phyloP scores from a whole-genome alignment of 2,888 invertebrate genomes.

The Cremastinae sp. region DNA sequence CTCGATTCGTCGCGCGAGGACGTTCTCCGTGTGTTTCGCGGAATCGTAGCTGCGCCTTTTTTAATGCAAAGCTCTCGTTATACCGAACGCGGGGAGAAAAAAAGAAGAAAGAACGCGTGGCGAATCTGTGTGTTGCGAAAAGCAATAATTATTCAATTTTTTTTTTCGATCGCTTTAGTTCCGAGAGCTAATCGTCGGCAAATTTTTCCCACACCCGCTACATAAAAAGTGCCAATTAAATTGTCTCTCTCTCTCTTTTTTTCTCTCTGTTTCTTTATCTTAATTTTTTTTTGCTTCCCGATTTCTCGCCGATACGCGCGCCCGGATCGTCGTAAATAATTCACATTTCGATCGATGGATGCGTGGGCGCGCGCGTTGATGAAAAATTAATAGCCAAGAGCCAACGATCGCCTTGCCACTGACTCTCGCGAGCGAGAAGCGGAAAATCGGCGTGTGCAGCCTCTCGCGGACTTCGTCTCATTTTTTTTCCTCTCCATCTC shows the following conservation, averaged over 20 bases:
- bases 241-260: no score
- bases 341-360: background rate
- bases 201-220: constrained; percentile 19
- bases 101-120: no score
- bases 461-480: background rate
- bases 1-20: no score
- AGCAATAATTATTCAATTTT: no score
- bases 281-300: no score
- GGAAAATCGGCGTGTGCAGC: background rate
- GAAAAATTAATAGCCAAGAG: constrained; percentile 10
- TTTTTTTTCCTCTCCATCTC: background rate
- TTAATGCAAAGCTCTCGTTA: no score
- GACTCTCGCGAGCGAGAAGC: background rate
- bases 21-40: no score
- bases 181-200: background rate
- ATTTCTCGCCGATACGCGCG: constrained; percentile 5
- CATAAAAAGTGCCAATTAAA: background rate
- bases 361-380: background rate
- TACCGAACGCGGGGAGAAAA: no score
- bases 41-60: constrained; percentile 32
- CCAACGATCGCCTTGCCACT: constrained; percentile 13
- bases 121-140: no score
- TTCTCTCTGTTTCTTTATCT: no score
- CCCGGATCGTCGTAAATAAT: constrained; percentile 7
- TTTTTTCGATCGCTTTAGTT: background rate